phyloP scores from a whole-genome alignment of 2,888 invertebrate species.

The Xestobium rufovillosum region DNA sequence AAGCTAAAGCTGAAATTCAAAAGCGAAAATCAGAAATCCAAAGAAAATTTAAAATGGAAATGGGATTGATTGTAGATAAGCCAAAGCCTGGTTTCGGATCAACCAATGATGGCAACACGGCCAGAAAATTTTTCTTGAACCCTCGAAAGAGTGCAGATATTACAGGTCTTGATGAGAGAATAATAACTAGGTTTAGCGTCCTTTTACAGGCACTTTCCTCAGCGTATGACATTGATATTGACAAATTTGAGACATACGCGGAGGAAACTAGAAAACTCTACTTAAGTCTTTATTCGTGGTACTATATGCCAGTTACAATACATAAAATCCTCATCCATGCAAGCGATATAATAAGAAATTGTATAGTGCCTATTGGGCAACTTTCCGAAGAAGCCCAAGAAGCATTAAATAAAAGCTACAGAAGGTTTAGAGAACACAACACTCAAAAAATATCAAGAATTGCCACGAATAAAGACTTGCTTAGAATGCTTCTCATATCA shows the following conservation, averaged over 20 bases:
- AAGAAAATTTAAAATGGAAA: too few species aligned
- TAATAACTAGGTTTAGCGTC: neutral
- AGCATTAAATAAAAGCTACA: neutral
- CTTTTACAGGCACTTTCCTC: neutral
- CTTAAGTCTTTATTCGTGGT: neutral
- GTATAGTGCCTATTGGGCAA: neutral
- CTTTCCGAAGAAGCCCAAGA: conserved; percentile 1
- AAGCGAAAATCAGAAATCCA: too few species aligned
- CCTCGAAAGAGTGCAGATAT: neutral
- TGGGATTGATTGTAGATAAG: too few species aligned
- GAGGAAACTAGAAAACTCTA: neutral
- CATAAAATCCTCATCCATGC: conserved; percentile 1
- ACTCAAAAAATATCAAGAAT: neutral
- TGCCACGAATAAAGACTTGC: too few species aligned
- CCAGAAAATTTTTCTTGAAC: conserved; percentile 1
- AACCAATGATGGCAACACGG: conserved; percentile 2
- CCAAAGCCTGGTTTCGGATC: neutral
- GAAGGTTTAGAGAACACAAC: neutral
- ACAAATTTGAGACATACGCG: neutral
- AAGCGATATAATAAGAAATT: neutral
- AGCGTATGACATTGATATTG: neutral
- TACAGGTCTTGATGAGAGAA: neutral
- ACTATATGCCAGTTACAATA: neutral
- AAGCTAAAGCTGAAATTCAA: too few species aligned
- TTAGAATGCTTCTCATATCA: too few species aligned